Evolutionary conservation across 2,113 vertebrate genomes (phyloP).

Genomic region (Herpetotheres cachinnans): DNA sequence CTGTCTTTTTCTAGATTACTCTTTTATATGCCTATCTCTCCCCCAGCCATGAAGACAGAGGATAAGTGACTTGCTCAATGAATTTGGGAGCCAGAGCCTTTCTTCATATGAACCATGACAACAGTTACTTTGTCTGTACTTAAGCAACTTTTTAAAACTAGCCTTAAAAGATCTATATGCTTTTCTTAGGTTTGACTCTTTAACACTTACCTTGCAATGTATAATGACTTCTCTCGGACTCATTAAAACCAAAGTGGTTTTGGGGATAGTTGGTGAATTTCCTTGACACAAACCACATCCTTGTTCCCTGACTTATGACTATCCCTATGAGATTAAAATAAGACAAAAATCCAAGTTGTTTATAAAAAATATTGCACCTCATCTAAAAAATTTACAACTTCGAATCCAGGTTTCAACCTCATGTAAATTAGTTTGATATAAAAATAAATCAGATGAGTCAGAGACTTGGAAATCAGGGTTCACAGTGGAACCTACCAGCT

Average conservation of each 20-base stretch:
- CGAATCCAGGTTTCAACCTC: neutral
- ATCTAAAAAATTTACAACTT: neutral
- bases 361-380: neutral
- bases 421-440: neutral
- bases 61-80: neutral
- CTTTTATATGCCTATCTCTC: neutral
- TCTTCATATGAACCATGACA: neutral
- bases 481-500: neutral
- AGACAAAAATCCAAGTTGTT: neutral
- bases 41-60: neutral
- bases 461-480: neutral
- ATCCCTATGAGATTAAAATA: neutral
- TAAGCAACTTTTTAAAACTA: neutral
- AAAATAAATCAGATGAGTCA: neutral
- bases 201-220: neutral
- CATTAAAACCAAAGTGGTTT: neutral
- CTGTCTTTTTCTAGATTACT: neutral
- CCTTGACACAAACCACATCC: neutral
- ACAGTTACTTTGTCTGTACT: neutral
- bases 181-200: neutral
- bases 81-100: neutral
- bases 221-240: neutral
- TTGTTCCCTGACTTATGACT: neutral
- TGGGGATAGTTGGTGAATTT: neutral
- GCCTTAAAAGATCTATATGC: neutral